Evolutionary conservation across 2,113 vertebrate species (phyloP).

Genomic region (Ariopsis seemanni): DNA sequence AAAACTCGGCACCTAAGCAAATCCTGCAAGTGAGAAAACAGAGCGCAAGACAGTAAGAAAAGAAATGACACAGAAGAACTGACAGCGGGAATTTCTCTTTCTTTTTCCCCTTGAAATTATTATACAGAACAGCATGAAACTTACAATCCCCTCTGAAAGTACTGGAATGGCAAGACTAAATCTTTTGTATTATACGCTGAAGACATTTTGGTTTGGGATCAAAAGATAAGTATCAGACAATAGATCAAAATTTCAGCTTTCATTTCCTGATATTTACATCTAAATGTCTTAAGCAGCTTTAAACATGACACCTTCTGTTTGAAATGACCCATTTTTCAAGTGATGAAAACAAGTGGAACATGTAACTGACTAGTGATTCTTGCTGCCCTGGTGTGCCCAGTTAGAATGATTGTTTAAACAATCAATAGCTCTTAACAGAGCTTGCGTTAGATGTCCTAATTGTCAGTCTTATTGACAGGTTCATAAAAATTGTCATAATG

Average conservation of each 20-base stretch:
- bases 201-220: neutral
- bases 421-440: too few species aligned
- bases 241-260: neutral
- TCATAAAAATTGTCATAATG: too few species aligned
- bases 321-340: neutral
- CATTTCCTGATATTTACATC: neutral
- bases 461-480: too few species aligned
- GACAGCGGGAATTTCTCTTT: neutral
- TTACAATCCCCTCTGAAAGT: neutral
- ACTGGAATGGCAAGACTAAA: neutral
- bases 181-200: neutral
- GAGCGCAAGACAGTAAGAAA: neutral
- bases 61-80: neutral
- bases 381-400: too few species aligned
- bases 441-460: too few species aligned
- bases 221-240: neutral
- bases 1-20: conserved; percentile 88
- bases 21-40: conserved; percentile 68
- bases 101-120: neutral
- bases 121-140: neutral
- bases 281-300: neutral
- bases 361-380: too few species aligned
- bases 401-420: too few species aligned
- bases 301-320: neutral
- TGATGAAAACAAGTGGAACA: neutral